Evolutionary conservation across 2,113 vertebrate species (phyloP).

Genomic region (Urocolius indicus): DNA sequence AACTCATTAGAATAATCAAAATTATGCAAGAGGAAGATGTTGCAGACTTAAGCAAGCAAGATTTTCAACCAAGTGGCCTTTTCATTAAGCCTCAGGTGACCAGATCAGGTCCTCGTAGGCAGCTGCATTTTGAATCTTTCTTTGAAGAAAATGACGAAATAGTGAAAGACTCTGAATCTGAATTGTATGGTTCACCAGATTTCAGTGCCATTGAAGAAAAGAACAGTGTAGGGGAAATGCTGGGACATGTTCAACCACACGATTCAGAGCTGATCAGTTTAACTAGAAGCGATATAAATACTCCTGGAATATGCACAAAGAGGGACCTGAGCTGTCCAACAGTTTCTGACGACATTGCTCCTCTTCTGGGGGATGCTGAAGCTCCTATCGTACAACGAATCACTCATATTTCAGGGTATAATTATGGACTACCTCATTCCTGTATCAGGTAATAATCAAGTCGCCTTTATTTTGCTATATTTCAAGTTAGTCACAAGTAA

Average conservation of each 20-base stretch:
- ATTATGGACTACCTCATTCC: constrained; percentile 87
- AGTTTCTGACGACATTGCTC: constrained; percentile 52
- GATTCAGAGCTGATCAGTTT: constrained; percentile 53
- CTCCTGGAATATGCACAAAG: constrained; percentile 23
- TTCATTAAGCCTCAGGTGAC: constrained; percentile 33
- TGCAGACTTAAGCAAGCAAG: constrained; percentile 39
- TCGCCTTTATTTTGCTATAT: neutral
- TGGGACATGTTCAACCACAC: constrained; percentile 26
- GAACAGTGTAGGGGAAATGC: constrained; percentile 1
- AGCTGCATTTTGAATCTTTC: constrained; percentile 80
- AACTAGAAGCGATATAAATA: neutral
- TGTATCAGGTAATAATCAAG: constrained; percentile 76
- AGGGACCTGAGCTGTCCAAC: constrained; percentile 21
- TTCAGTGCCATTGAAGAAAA: constrained; percentile 47
- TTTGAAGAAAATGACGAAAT: constrained; percentile 20
- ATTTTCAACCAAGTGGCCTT: constrained; percentile 32
- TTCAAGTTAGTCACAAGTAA: neutral
- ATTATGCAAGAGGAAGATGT: constrained; percentile 75
- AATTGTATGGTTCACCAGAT: neutral
- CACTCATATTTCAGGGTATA: constrained; percentile 82
- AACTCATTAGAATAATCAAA: constrained; percentile 87
- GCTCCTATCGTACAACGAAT: constrained; percentile 79
- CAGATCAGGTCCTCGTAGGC: constrained; percentile 74
- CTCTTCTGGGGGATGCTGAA: constrained; percentile 62
- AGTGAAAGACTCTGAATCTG: neutral